Percentiles rank a stretch among this genome's conserved stretches.
Conservation (phyloP, 1,140 invertebrate genomes). For the Oscheius sp. region DNA sequence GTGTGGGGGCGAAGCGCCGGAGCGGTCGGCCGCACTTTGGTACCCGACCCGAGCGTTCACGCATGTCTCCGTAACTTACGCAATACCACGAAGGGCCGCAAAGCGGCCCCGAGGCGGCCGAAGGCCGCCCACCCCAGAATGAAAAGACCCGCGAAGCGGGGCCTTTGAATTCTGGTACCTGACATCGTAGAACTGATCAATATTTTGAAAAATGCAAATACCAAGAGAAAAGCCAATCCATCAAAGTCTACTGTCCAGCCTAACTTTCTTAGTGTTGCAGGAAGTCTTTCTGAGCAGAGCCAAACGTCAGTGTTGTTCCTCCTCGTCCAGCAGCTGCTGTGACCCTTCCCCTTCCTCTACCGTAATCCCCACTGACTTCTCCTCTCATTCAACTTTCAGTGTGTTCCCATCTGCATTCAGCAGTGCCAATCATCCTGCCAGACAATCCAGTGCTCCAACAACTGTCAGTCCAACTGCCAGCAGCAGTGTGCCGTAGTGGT, state of each 20-base stretch:
- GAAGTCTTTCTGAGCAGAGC: not conserved
- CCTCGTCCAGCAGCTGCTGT: not conserved
- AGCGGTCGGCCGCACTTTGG: too few species aligned
- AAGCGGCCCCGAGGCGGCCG: too few species aligned
- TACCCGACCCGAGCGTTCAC: too few species aligned
- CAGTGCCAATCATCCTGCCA: conserved; percentile 4
- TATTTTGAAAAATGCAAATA: not conserved
- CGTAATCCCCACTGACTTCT: not conserved
- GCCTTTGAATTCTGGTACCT: not conserved
- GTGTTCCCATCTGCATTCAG: not conserved
- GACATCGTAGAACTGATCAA: not conserved
- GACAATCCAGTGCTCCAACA: not conserved
- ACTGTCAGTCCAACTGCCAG: not conserved
- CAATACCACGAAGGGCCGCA: too few species aligned
- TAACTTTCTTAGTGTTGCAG: not conserved
- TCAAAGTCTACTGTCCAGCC: not conserved
- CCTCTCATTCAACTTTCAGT: not conserved
- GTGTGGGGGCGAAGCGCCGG: too few species aligned
- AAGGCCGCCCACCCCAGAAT: too few species aligned
- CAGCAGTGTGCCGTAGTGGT: not conserved
- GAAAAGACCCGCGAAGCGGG: too few species aligned
- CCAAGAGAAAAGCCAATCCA: too few species aligned
- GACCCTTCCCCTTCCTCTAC: not conserved
- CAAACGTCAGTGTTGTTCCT: conserved; percentile 6
- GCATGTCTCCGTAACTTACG: too few species aligned